A percentile compares a stretch with the other conserved stretches of the same genome.
These are phyloP conservation scores for Trichoplusia ni DNA, from an alignment of 1,140 invertebrate species.

Conservation along the genomic window DNA sequence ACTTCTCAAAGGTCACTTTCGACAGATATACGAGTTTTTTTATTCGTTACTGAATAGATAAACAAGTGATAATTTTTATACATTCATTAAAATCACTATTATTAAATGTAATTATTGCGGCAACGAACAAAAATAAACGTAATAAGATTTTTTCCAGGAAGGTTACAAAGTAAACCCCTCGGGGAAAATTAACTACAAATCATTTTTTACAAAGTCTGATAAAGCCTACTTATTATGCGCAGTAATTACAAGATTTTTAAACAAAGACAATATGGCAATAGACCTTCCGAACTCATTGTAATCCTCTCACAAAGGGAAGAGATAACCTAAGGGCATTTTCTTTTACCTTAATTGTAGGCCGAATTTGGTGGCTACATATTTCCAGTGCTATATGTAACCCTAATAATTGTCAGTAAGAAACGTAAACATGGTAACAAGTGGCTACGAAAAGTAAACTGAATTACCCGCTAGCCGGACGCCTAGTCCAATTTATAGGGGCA, in stretches of 20 bases:
- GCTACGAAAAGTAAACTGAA: constrained; percentile 40
- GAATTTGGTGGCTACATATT: background rate
- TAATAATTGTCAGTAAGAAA: constrained; percentile 31
- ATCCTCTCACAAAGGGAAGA: background rate
- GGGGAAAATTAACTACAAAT: constrained; percentile 4
- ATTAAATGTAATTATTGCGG: too few species aligned
- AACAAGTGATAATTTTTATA: background rate
- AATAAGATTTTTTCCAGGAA: background rate
- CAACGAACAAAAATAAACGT: too few species aligned
- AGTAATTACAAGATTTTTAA: background rate
- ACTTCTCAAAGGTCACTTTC: constrained; percentile 9
- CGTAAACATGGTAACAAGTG: constrained; percentile 41
- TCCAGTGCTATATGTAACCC: constrained; percentile 7
- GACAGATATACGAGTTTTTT: background rate
- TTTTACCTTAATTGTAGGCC: background rate
- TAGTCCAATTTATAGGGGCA: constrained; percentile 50
- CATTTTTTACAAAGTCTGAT: background rate
- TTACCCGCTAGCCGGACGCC: constrained; percentile 45
- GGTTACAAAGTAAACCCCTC: background rate
- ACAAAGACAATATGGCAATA: constrained; percentile 2
- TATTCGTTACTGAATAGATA: constrained; percentile 4
- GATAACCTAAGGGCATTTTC: constrained; percentile 1
- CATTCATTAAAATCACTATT: too few species aligned
- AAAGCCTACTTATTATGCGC: background rate
- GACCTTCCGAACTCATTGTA: background rate